Evolutionary conservation across 2,797 vertebrate species (phyloP), one percentile per base, ranked within the genome.

Genomic region (Myiotriccus ornatus): DNA sequence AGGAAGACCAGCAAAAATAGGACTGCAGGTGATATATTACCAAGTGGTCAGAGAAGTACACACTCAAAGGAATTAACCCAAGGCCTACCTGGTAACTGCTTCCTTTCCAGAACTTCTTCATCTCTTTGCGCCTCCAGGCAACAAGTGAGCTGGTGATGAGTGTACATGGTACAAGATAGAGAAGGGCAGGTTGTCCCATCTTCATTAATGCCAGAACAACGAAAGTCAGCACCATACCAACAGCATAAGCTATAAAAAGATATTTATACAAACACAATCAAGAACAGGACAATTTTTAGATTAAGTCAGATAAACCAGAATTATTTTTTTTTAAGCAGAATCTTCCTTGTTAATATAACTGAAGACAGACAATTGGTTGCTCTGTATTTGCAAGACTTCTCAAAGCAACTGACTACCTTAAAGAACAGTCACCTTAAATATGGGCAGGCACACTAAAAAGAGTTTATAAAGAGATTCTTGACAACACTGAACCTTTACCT

Each of bases 81-180:
- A 65, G 32, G 25, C 98, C 97, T 97, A 99, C 99, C 98, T 99
- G 98, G 88, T 99, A 99, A 64, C 39, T 97, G 74, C 93, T 98
- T 86, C 99, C 99, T 35, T 98, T 94, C 99, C 99, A 99, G 96
- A 99, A 99, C 53, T 98, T 98, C 90, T 93, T 98, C 98, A 99
- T 98, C 97, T 99, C 98, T 55, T 98, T 98, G 87, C 98, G 98
- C 76, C 94, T 98, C 93, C 97, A 98, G 52, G 99, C 99, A 73
- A 99, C 87, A 34, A 98, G 34, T 0, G 98, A 97, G 24, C 98
- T 98, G 64, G 98, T 98, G 80, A 99, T 93, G 70, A 99, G 98
- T 8, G 99, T 99, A 94, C 99, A 99, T 2, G 99, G 99, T 89
- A 99, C 99, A 57, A 99, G 97, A 89, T 99, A 99, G 83, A 99